Percentiles rank a stretch among this genome's conserved stretches.
Evolutionary conservation across 2,113 vertebrate species (phyloP).

Genomic region (Cyanoderma ruficeps): DNA sequence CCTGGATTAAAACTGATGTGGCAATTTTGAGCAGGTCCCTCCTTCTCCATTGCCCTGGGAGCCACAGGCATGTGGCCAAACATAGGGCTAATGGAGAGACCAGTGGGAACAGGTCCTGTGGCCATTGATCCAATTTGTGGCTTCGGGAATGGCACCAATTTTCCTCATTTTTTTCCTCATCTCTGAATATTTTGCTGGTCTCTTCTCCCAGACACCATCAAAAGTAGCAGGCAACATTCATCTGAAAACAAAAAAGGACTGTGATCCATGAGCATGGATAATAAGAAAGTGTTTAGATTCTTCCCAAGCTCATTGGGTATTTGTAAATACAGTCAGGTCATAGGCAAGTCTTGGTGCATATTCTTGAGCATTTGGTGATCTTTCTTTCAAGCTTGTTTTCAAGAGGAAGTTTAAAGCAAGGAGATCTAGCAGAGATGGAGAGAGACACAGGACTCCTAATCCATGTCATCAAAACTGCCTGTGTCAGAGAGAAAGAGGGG

Average conservation of each 20-base stretch:
- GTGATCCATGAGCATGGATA: background rate
- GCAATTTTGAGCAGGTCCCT: background rate
- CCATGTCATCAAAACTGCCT: background rate
- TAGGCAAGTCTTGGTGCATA: background rate
- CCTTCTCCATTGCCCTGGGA: background rate
- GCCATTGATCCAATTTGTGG: accelerated
- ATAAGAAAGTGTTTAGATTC: background rate
- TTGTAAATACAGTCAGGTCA: background rate
- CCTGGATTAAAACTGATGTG: background rate
- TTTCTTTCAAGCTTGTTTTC: background rate
- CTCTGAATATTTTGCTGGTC: background rate
- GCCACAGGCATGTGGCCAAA: background rate
- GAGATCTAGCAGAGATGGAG: background rate
- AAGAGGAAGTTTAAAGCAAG: background rate
- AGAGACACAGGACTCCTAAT: background rate
- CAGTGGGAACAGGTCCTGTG: background rate
- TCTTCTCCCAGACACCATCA: background rate
- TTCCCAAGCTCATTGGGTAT: background rate
- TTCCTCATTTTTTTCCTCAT: background rate
- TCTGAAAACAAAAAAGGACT: background rate
- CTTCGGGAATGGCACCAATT: background rate
- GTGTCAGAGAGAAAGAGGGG: background rate
- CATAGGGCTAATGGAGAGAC: background rate
- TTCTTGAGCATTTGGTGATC: background rate
- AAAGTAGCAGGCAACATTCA: accelerated